Base-by-base conservation (phyloP, 1,140 invertebrate genomes). In the Parapsyche elsis region DNA sequence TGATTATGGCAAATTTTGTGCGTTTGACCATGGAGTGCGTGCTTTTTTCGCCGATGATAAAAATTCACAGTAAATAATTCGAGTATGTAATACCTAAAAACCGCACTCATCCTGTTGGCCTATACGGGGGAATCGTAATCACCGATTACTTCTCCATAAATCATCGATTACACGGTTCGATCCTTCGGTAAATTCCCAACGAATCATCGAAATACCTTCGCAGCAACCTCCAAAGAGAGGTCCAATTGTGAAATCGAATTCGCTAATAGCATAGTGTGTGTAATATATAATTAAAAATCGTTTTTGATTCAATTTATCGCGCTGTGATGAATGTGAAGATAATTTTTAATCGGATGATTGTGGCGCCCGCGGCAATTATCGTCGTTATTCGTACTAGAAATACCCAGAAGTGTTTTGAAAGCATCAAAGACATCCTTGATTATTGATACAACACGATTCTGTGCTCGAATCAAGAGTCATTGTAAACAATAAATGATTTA, bases 141-240 rank as follows among this genome's bases (percentile, higher is more conserved):
- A 67, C 64, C 64, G 21, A 67, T 67, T 24, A 23, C 24, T 67
- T 67, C 24, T 67, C 64, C 23, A 67, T 67, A 26, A 67, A 67
- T 67, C 64, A 30, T 30, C 64, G 64, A 67, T 67, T 30, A 12
- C 23, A 67, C 64, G 24, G 23, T 26, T 67, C 23, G 21, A 30
- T 26, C 64, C 64, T 67, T 26, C 9, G 23, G 24, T 38, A 61
- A 61, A 61, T 61, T 61, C 57, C n/a, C n/a, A n/a, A n/a, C n/a
- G n/a, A n/a, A n/a, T n/a, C n/a, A n/a, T n/a, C 57, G 57, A 61
- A 61, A 61, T 21, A 61, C 57, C 57, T 38, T 38, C 57, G 19
- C 5, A 61, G 12, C 21, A 67, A 26, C 12, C 64, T 12, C 10
- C 12, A 12, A 14, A 12, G 10, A 53, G 10, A 12, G 49, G 16